Evolutionary conservation across 92 coral and sea anemone genomes (phyloP), one percentile per base, ranked within the genome.

Genomic region (Epizoanthus fatuus): DNA sequence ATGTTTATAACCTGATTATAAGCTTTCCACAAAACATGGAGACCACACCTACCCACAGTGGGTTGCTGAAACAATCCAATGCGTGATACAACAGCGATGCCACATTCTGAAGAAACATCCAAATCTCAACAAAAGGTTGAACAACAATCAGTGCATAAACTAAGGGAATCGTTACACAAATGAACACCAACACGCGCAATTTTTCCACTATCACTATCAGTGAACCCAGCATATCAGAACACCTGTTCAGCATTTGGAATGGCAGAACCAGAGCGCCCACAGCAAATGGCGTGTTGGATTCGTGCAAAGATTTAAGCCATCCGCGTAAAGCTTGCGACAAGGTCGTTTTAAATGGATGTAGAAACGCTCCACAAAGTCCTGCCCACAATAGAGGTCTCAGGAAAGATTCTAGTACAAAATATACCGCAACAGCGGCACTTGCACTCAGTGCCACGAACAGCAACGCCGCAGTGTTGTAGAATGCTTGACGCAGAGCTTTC

Each of bases 361-460:
- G 84, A 69, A 97, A 97, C 37, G 99, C 99, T 25, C 99, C 99
- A 84, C 99, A 97, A 63, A 97, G 91, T 35, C 92, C 92, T 74
- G 99, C 99, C 99, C 99, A 97, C 74, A 97, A 87, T n/a, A 97
- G 90, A 44, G 99, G 99, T 53, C 95, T 94, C 10, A 97, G 91
- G 75, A 97, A 97, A 7, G 97, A 94, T 55, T 91, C 98, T 82
- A 97, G 47, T 9, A 97, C 99, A 72, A 93, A 97, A 74, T 96
- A 96, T 14, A 93, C 99, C 1, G 96, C 99, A 6, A 96, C 99
- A 29, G 96, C 99, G 5, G 99, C 96, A 38, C 93, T 94, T 62
- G 87, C 96, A n/a, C 98, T 94, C 14, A 95, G 79, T 16, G 93
- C 73, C 39, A 96, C 93, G 40, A 96, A 96, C 37, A 96, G 92